phyloP scores from a whole-genome alignment of 2,113 vertebrate genomes.

The Myodes glareolus region DNA sequence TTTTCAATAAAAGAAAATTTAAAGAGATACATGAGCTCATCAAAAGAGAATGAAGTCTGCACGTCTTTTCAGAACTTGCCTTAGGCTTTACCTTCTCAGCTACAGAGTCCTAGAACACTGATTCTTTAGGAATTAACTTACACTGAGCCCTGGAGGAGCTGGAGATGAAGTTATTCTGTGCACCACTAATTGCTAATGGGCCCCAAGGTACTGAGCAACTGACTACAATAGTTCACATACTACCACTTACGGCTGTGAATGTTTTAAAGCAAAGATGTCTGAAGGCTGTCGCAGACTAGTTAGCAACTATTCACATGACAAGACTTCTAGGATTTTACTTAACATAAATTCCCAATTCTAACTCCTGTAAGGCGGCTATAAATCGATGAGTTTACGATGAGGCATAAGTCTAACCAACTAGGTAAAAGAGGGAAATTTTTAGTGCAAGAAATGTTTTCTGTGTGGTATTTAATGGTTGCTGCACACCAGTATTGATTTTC shows the following conservation, averaged over 20 bases:
- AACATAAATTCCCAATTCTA: not conserved
- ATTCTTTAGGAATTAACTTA: conserved; percentile 1
- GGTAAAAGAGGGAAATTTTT: not conserved
- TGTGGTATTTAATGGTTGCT: not conserved
- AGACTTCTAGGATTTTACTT: not conserved
- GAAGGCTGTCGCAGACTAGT: not conserved
- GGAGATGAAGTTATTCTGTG: not conserved
- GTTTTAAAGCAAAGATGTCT: not conserved
- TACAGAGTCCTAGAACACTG: not conserved
- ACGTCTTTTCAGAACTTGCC: not conserved
- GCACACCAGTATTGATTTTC: not conserved
- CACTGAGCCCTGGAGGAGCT: not conserved
- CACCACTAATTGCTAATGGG: not conserved
- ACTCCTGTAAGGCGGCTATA: not conserved
- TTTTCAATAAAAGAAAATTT: not conserved
- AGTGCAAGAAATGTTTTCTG: not conserved
- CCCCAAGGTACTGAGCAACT: not conserved
- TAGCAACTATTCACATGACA: not conserved
- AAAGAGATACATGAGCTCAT: not conserved
- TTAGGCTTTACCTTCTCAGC: not conserved
- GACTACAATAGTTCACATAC: not conserved
- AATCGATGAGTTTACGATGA: not conserved
- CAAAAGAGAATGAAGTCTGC: not conserved
- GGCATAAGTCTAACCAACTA: not conserved
- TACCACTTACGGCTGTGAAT: not conserved